Percentiles rank a stretch among this genome's conserved stretches.
These are phyloP conservation scores for Ochotona princeps DNA, from an alignment of 2,113 vertebrate genomes.

Conservation along the genomic window DNA sequence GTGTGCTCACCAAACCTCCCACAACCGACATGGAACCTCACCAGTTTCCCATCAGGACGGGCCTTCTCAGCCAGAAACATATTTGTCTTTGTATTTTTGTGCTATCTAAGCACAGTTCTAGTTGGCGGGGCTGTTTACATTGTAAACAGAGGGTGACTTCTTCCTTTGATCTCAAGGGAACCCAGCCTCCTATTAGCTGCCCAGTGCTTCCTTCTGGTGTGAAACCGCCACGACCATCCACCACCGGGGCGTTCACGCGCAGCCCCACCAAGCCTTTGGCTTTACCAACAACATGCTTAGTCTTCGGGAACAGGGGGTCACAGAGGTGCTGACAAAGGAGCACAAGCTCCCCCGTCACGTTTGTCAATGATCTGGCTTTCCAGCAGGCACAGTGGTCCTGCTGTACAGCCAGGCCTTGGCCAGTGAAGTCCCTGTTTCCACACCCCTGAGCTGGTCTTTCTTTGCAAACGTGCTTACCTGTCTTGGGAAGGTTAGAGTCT, in stretches of 20 bases:
- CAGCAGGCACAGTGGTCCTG: background rate
- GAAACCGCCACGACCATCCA: background rate
- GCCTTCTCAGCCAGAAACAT: too few species aligned
- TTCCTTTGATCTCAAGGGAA: background rate
- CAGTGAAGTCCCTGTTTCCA: background rate
- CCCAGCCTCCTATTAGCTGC: fast-evolving
- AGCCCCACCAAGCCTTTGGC: background rate
- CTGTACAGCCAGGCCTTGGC: fast-evolving
- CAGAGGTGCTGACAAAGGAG: background rate
- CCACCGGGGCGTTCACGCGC: background rate
- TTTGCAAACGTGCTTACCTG: conserved; percentile 83
- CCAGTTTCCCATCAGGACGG: too few species aligned
- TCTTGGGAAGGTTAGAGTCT: conserved; percentile 68
- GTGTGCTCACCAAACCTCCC: background rate
- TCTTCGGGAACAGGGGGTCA: background rate
- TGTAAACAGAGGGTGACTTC: background rate
- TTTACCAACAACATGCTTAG: fast-evolving
- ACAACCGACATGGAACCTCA: too few species aligned
- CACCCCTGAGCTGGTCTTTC: fast-evolving
- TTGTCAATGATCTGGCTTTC: fast-evolving
- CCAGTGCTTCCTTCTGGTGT: fast-evolving
- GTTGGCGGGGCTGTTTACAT: background rate
- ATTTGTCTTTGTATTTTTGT: background rate
- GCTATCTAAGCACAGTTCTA: background rate
- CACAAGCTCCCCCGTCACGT: fast-evolving